Percentiles rank a stretch among this genome's conserved stretches.
Conservation (phyloP, 1,140 invertebrate species). For the Phthorimaea operculella region DNA sequence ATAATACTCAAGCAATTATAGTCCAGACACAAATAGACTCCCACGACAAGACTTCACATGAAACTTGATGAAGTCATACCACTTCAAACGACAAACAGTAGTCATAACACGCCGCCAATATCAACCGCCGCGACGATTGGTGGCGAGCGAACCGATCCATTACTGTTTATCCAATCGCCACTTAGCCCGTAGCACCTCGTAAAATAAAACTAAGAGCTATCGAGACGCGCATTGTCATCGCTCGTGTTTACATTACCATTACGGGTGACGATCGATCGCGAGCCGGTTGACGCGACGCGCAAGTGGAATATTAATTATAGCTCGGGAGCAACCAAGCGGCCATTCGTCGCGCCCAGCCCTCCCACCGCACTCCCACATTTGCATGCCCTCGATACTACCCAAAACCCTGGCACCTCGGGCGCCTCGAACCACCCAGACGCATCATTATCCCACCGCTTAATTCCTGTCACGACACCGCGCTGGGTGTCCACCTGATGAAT, state of each 20-base stretch:
- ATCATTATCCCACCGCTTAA: constrained; percentile 53
- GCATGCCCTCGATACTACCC: constrained; percentile 55
- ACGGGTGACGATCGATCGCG: constrained; percentile 59
- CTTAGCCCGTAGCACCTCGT: constrained; percentile 35
- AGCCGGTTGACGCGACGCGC: constrained; percentile 52
- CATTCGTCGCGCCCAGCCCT: constrained; percentile 62
- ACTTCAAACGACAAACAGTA: not conserved
- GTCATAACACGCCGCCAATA: not conserved
- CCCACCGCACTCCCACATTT: constrained; percentile 60
- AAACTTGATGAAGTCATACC: not conserved
- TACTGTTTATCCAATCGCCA: constrained; percentile 33
- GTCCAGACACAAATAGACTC: not conserved
- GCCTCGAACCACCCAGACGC: constrained; percentile 55
- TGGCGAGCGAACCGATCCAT: constrained; percentile 6
- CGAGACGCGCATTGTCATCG: constrained; percentile 46
- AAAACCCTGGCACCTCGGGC: constrained; percentile 52
- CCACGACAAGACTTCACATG: not conserved
- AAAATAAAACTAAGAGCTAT: constrained; percentile 32
- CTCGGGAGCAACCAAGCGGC: constrained; percentile 44
- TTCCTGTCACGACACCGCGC: constrained; percentile 59
- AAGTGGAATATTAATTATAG: constrained; percentile 61
- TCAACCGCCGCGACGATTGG: not conserved
- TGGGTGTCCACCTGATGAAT: constrained; percentile 65
- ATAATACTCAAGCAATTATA: not conserved
- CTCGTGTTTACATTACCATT: constrained; percentile 58